These are phyloP conservation scores for Darevskia nairensis DNA, from an alignment of 2,797 vertebrate genomes.

Conservation along the genomic window DNA sequence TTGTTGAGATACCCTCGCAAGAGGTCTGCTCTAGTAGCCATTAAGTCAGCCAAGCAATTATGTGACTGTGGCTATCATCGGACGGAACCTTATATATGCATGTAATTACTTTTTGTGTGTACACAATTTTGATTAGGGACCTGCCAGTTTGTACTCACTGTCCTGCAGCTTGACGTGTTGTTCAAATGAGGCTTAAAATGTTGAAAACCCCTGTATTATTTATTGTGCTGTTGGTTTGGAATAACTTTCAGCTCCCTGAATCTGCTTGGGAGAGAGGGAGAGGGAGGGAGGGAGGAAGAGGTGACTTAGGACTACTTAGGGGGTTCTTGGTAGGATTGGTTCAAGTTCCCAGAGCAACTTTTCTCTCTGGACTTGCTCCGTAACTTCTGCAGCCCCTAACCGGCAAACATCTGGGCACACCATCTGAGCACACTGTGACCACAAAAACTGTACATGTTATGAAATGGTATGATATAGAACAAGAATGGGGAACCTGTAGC, in stretches of 20 bases:
- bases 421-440: too few relatives aligned
- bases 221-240: not conserved
- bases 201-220: slow-evolving; percentile 8
- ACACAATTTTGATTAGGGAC: slow-evolving; percentile 26
- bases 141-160: slow-evolving; percentile 21
- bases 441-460: too few relatives aligned
- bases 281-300: not conserved
- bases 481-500: too few relatives aligned
- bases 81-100: slow-evolving; percentile 9
- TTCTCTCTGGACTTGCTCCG: not conserved
- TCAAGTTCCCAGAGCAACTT: not conserved
- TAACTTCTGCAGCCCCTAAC: not conserved
- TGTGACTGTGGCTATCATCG: slow-evolving; percentile 19
- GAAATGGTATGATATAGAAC: too few relatives aligned
- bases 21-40: not conserved
- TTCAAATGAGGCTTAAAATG: slow-evolving; percentile 29
- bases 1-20: slow-evolving; percentile 20
- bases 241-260: not conserved
- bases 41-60: slow-evolving; percentile 37
- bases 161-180: not conserved
- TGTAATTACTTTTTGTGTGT: slow-evolving; percentile 21
- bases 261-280: not conserved
- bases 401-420: not conserved
- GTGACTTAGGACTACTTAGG: not conserved
- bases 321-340: not conserved